These are phyloP conservation scores for Crocodylus rhombifer DNA, from an alignment of 2,797 vertebrate genomes.

Conservation along the genomic window DNA sequence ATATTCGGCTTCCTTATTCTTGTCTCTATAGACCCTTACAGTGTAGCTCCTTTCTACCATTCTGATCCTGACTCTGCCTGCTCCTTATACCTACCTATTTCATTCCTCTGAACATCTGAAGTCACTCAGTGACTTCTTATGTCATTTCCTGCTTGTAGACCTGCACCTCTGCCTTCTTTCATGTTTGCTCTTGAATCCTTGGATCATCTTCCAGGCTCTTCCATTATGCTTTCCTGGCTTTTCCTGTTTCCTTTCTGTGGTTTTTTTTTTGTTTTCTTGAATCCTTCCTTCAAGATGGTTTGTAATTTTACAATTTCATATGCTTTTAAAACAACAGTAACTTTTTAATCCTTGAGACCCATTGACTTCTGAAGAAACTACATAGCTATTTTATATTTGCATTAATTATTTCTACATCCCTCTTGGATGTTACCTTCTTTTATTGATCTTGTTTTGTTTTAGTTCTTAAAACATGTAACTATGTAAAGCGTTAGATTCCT, in stretches of 20 bases:
- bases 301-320: too few relatives aligned
- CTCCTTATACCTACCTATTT: neutral
- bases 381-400: neutral
- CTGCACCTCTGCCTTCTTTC: neutral
- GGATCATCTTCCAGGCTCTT: neutral
- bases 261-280: neutral
- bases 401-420: constrained; percentile 28
- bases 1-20: neutral
- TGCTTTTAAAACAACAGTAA: neutral
- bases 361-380: neutral
- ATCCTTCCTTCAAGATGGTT: too few relatives aligned
- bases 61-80: neutral
- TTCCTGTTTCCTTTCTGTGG: neutral
- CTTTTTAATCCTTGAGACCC: neutral
- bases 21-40: neutral
- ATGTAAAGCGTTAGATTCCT: too few relatives aligned
- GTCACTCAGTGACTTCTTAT: neutral
- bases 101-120: neutral
- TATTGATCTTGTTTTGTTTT: neutral
- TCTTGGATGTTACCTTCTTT: neutral
- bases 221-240: too few relatives aligned
- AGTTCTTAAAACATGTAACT: neutral
- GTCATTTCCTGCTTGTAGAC: neutral
- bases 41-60: neutral
- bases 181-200: neutral